Evolutionary conservation across 2,888 invertebrate species (phyloP).

Genomic region (Cylloceria caligata): DNA sequence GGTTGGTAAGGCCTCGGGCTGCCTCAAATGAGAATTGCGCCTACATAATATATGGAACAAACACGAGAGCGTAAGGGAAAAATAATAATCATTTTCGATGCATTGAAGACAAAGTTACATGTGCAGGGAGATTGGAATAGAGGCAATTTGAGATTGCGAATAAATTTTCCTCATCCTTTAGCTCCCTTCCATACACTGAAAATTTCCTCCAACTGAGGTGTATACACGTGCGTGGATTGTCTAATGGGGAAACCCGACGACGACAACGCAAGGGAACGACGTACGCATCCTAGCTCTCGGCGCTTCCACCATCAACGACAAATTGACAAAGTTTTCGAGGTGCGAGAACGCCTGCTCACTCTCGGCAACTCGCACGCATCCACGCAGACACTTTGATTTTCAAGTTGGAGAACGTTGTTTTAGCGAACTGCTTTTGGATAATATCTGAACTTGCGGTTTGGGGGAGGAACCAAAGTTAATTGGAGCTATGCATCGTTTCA

Average conservation of each 20-base stretch:
- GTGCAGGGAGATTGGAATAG: slow-evolving; percentile 27
- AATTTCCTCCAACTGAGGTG: slow-evolving; percentile 11
- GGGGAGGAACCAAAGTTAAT: slow-evolving; percentile 38
- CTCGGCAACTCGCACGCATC: slow-evolving; percentile 18
- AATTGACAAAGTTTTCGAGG: slow-evolving; percentile 54
- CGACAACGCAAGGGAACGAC: slow-evolving; percentile 1
- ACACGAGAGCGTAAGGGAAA: not conserved
- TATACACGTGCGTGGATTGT: slow-evolving; percentile 54
- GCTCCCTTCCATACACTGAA: not conserved
- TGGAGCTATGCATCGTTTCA: slow-evolving; percentile 19
- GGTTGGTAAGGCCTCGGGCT: slow-evolving; percentile 21
- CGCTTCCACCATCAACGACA: slow-evolving; percentile 40
- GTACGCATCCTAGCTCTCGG: slow-evolving; percentile 1
- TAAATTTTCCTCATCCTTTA: slow-evolving; percentile 36
- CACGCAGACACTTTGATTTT: slow-evolving; percentile 45
- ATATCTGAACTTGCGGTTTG: slow-evolving; percentile 18
- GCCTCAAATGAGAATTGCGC: slow-evolving; percentile 5
- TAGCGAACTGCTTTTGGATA: slow-evolving; percentile 25
- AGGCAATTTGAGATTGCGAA: slow-evolving; percentile 42
- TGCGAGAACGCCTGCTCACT: slow-evolving; percentile 12
- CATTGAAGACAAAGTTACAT: slow-evolving; percentile 37
- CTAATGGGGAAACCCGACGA: slow-evolving; percentile 43
- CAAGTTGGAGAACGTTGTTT: slow-evolving; percentile 30
- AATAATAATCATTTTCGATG: slow-evolving; percentile 9
- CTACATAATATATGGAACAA: slow-evolving; percentile 8